Base-by-base conservation (phyloP, 2,113 vertebrate genomes). In the Sphyrna mokarran region DNA sequence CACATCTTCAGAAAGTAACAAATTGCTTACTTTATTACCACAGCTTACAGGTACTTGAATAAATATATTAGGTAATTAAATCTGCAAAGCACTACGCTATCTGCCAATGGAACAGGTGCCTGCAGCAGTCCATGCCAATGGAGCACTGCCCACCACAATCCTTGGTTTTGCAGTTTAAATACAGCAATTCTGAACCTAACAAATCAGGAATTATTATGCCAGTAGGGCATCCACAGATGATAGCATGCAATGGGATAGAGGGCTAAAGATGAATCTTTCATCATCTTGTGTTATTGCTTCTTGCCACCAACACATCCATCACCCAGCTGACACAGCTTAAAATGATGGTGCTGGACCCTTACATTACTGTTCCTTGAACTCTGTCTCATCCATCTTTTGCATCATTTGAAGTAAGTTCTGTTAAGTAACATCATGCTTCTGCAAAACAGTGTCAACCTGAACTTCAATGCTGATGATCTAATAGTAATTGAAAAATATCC, bases 361-460 rank as follows among this genome's bases (percentile, higher is more conserved):
- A 97, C 97, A 97, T 97, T 97, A 97, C 97, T 97, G 97, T 97
- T 98, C 98, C 97, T 97, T 98, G 98, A 98, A 98, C 98, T 97
- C 97, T 97, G 96, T 96, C 97, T 98, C 97, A 98, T 98, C 97
- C 96, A 97, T 98, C 98, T 97, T 97, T 96, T 97, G 96, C 97
- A 97, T 97, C 97, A 96, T 96, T 97, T 97, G 95, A 96, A 96
- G 97, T 97, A n/a, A n/a, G 97, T 97, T 96, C 96, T 96, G 96
- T 54, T 68, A 97, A 97, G 96, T 96, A 97, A 96, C 96, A 96
- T 96, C 96, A 96, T 96, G 96, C 58, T 87, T 96, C 97, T 96
- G 96, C 97, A 97, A 97, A 97, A 96, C 96, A 97, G 95, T 95
- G 96, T 96, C 97, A 97, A 97, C 97, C 95, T 96, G 96, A 96